A percentile compares a stretch with the other conserved stretches of the same genome.
These are phyloP conservation scores for Hofmannophila pseudospretella DNA, from an alignment of 2,888 invertebrate genomes.

Conservation along the genomic window DNA sequence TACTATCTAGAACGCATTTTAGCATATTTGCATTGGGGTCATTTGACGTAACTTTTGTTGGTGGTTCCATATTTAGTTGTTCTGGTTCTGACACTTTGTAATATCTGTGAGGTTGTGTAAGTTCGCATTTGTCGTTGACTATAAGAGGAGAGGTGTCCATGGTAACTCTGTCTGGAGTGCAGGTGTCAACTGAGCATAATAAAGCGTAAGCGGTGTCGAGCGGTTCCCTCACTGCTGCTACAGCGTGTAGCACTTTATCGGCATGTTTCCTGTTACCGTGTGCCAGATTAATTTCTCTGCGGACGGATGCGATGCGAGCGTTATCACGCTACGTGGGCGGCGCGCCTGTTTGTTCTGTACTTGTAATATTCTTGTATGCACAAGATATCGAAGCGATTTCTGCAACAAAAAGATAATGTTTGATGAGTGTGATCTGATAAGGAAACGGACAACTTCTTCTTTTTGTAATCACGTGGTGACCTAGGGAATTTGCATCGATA, in stretches of 20 bases:
- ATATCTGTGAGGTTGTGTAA: background rate
- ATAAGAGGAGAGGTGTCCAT: background rate
- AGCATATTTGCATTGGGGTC: slow-evolving; percentile 18
- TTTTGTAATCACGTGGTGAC: background rate
- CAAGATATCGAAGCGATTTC: slow-evolving; percentile 70
- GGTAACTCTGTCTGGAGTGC: slow-evolving; percentile 16
- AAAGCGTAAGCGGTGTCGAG: slow-evolving; percentile 20
- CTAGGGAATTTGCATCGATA: too few relatives aligned
- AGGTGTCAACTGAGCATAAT: slow-evolving; percentile 64
- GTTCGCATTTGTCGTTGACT: background rate
- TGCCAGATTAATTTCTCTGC: slow-evolving; percentile 68
- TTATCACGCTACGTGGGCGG: slow-evolving; percentile 66
- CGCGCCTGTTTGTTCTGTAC: slow-evolving; percentile 55
- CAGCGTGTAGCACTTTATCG: slow-evolving; percentile 40
- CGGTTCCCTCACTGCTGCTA: slow-evolving; percentile 29
- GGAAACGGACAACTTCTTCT: slow-evolving; percentile 2
- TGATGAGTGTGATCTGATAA: slow-evolving; percentile 35
- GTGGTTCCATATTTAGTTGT: slow-evolving; percentile 11
- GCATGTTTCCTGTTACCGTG: slow-evolving; percentile 63
- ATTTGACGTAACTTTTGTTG: slow-evolving; percentile 17
- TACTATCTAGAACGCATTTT: slow-evolving; percentile 27
- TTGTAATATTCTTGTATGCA: slow-evolving; percentile 67
- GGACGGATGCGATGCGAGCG: slow-evolving; percentile 49
- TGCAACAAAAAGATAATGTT: slow-evolving; percentile 59
- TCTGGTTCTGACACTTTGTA: slow-evolving; percentile 14